A percentile compares a stretch with the other conserved stretches of the same genome.
Conservation (phyloP, 2,113 vertebrate species). For the Psittacus erithacus region DNA sequence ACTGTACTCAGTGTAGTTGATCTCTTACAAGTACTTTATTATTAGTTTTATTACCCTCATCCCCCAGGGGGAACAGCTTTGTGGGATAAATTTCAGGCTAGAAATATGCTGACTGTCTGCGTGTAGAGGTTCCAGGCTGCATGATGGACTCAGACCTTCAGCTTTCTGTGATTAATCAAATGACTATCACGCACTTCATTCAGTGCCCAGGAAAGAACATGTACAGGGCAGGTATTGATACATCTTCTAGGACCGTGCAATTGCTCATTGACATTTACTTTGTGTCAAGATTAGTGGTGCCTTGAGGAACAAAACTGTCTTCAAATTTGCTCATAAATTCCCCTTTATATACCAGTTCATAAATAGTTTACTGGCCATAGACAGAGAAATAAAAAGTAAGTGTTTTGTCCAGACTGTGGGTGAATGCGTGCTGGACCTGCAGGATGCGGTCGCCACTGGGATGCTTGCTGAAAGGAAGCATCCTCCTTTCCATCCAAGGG, state of each 20-base stretch:
- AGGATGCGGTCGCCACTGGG: background rate
- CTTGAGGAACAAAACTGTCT: background rate
- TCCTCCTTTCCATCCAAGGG: background rate
- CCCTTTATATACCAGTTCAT: background rate
- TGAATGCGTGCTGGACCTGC: background rate
- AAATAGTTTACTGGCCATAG: background rate
- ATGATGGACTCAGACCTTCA: background rate
- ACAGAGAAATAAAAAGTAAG: background rate
- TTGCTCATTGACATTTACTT: background rate
- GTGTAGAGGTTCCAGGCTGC: background rate
- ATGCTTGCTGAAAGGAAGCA: background rate
- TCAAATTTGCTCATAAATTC: background rate
- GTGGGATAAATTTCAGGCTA: background rate
- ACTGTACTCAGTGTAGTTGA: background rate
- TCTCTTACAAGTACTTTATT: background rate
- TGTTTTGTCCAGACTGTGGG: background rate
- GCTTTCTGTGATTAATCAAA: background rate
- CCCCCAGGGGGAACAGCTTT: background rate
- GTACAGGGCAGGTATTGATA: background rate
- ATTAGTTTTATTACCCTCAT: background rate
- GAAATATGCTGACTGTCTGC: background rate
- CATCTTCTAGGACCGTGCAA: background rate
- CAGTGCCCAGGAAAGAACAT: background rate
- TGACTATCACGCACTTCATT: background rate
- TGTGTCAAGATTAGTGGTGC: accelerated